These are phyloP conservation scores for Drosophila subpulchrella DNA, from an alignment of 1,140 invertebrate genomes.

Conservation along the genomic window DNA sequence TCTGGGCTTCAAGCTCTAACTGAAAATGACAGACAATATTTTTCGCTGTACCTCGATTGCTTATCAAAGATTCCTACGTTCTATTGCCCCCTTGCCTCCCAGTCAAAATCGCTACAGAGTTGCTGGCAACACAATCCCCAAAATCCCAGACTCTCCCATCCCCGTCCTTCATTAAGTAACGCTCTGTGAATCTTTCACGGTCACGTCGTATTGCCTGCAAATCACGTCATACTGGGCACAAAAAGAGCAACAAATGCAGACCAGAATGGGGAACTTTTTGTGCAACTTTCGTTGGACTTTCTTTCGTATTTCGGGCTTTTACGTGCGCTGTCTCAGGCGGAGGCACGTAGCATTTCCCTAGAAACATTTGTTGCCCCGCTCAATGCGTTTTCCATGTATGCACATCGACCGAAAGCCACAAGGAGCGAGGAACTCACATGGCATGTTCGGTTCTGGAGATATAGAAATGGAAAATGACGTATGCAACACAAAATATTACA, in stretches of 20 bases:
- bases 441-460: not conserved
- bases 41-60: too few relatives aligned
- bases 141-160: not conserved
- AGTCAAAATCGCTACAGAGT: slow-evolving; percentile 28
- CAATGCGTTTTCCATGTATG: slow-evolving; percentile 66
- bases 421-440: slow-evolving; percentile 4
- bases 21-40: not conserved
- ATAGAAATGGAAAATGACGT: slow-evolving; percentile 30
- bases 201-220: slow-evolving; percentile 70
- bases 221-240: slow-evolving; percentile 61
- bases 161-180: slow-evolving; percentile 26
- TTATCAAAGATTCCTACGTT: slow-evolving; percentile 2
- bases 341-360: slow-evolving; percentile 63
- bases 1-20: not conserved
- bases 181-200: slow-evolving; percentile 63
- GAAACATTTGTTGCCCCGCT: slow-evolving; percentile 66
- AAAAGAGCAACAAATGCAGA: slow-evolving; percentile 27
- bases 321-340: slow-evolving; percentile 22
- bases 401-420: slow-evolving; percentile 57
- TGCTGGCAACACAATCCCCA: slow-evolving; percentile 12
- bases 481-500: slow-evolving; percentile 71
- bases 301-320: slow-evolving; percentile 31
- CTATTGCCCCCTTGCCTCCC: not conserved
- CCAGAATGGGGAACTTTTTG: slow-evolving; percentile 27
- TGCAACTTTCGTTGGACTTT: slow-evolving; percentile 63